phyloP scores from a whole-genome alignment of 2,888 invertebrate genomes.

The Andrena camellia region DNA sequence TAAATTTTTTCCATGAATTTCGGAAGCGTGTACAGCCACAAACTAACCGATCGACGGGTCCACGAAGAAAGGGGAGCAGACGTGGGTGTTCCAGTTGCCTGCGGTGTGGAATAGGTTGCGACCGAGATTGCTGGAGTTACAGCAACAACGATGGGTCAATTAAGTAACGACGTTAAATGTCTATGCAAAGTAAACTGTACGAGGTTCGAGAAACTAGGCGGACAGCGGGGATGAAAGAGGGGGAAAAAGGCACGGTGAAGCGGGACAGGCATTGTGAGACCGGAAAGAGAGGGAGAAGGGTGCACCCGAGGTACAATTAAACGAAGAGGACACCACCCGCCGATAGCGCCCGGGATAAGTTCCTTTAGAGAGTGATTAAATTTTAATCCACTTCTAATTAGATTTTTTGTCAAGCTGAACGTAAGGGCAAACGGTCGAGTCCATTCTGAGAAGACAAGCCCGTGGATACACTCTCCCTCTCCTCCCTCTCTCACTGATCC shows the following conservation, averaged over 20 bases:
- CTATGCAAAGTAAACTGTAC: conserved; percentile 74
- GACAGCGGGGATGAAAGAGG: conserved; percentile 11
- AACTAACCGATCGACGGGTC: conserved; percentile 15
- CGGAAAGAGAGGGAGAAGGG: conserved; percentile 28
- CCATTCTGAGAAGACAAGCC: conserved; percentile 53
- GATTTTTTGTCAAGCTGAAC: conserved; percentile 77
- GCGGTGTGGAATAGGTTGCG: neutral
- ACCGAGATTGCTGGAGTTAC: neutral
- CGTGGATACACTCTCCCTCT: conserved; percentile 26
- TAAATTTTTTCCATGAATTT: conserved; percentile 50
- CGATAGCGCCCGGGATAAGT: conserved; percentile 78
- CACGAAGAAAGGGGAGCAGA: neutral
- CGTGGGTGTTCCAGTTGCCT: neutral
- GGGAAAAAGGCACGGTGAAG: conserved; percentile 23
- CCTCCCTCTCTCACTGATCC: conserved; percentile 23
- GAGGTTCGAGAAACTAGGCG: conserved; percentile 54
- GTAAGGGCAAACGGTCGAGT: conserved; percentile 63
- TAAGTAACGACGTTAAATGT: conserved; percentile 76
- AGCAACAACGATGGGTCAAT: conserved; percentile 7
- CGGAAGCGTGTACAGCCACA: conserved; percentile 13
- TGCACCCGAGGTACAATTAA: conserved; percentile 77
- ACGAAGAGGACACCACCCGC: conserved; percentile 80
- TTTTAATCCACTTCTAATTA: conserved; percentile 84
- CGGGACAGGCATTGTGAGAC: conserved; percentile 41
- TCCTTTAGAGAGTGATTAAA: conserved; percentile 82